Evolutionary conservation across 2,797 vertebrate genomes (phyloP).

Genomic region (Notolabrus celidotus): DNA sequence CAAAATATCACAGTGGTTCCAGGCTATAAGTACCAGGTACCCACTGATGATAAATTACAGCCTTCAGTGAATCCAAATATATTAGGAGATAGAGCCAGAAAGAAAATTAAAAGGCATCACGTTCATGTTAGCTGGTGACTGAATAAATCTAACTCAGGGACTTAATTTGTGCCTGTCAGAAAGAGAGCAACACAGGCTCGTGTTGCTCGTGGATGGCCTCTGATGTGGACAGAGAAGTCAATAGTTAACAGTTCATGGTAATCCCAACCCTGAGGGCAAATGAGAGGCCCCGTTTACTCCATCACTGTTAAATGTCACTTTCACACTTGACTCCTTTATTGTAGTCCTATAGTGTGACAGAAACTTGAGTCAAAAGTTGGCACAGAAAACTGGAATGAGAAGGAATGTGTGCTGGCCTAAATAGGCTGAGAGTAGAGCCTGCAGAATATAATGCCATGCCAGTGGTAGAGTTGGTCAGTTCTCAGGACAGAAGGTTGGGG

Average conservation of each 20-base stretch:
- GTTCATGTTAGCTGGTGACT: slow-evolving; percentile 38
- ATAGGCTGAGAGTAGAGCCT: background rate
- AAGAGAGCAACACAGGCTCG: slow-evolving; percentile 39
- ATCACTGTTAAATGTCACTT: slow-evolving; percentile 48
- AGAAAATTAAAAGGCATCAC: slow-evolving; percentile 71
- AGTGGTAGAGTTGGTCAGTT: too few species aligned
- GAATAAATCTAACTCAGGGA: slow-evolving; percentile 54
- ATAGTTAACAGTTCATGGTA: slow-evolving; percentile 65
- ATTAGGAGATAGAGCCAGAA: slow-evolving; percentile 49
- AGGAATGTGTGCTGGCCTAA: slow-evolving; percentile 11
- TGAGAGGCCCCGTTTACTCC: slow-evolving; percentile 43
- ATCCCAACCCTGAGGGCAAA: slow-evolving; percentile 53
- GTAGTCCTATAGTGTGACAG: slow-evolving; percentile 6
- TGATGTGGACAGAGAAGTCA: slow-evolving; percentile 68
- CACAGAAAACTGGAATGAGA: slow-evolving; percentile 6
- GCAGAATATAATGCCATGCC: too few species aligned
- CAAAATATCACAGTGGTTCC: slow-evolving; percentile 45
- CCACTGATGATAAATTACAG: slow-evolving; percentile 70
- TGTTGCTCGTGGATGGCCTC: slow-evolving; percentile 38
- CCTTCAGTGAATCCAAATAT: slow-evolving; percentile 40
- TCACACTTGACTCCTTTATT: slow-evolving; percentile 34
- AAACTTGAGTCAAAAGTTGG: slow-evolving; percentile 16
- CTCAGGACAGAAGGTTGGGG: too few species aligned
- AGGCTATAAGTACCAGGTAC: slow-evolving; percentile 44
- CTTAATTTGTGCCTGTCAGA: slow-evolving; percentile 52